These are phyloP conservation scores for Epizoanthus illoricatus DNA, from an alignment of 92 coral and sea anemone genomes.

Conservation along the genomic window DNA sequence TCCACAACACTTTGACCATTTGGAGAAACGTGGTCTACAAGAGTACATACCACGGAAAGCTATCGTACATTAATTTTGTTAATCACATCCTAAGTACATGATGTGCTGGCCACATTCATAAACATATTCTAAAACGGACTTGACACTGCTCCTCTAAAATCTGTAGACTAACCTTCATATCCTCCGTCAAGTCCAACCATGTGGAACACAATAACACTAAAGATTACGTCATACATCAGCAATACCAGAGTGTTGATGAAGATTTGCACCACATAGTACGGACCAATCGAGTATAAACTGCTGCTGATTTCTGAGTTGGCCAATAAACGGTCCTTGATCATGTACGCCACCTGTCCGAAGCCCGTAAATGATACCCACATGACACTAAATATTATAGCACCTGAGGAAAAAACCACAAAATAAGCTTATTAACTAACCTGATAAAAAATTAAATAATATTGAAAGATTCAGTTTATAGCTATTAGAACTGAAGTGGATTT, in stretches of 20 bases:
- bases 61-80: too few relatives aligned
- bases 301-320: slow-evolving; percentile 36
- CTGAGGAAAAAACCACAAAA: neutral
- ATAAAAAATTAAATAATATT: too few relatives aligned
- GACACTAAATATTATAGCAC: slow-evolving; percentile 33
- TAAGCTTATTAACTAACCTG: neutral
- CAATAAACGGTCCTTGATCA: slow-evolving; percentile 29
- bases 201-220: slow-evolving; percentile 23
- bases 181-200: slow-evolving; percentile 38
- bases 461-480: too few relatives aligned
- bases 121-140: too few relatives aligned
- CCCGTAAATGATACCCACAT: slow-evolving; percentile 38
- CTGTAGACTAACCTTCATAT: neutral
- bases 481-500: too few relatives aligned
- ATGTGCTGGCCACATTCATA: too few relatives aligned
- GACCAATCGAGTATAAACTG: slow-evolving; percentile 36
- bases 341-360: slow-evolving; percentile 10
- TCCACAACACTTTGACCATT: too few relatives aligned
- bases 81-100: too few relatives aligned
- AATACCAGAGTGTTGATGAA: slow-evolving; percentile 24
- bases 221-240: slow-evolving; percentile 19
- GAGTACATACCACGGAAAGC: too few relatives aligned
- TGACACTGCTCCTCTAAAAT: too few relatives aligned
- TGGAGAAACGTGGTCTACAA: too few relatives aligned
- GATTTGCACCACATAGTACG: slow-evolving; percentile 36